Percentiles rank a stretch among this genome's conserved stretches.
phyloP scores from a whole-genome alignment of 1,140 invertebrate genomes.

The Tetramorium parvispinum region DNA sequence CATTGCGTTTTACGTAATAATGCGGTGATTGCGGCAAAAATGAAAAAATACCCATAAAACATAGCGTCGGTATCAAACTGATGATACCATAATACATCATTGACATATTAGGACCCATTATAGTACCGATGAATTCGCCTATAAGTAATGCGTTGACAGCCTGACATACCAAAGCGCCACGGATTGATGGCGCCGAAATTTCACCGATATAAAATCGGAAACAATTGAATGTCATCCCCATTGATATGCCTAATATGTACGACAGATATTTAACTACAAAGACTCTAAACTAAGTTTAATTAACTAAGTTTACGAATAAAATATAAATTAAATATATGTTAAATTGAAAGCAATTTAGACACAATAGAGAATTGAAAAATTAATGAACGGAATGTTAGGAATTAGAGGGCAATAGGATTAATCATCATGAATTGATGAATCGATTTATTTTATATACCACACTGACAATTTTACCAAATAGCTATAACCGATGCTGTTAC shows the following conservation, averaged over 20 bases:
- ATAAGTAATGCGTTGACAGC: constrained; percentile 82
- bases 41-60: constrained; percentile 87
- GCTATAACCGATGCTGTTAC: too few species aligned
- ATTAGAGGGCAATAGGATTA: too few species aligned
- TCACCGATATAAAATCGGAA: constrained; percentile 89
- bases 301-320: not conserved
- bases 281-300: not conserved
- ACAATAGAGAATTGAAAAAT: not conserved
- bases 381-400: too few species aligned
- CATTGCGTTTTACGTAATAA: constrained; percentile 87
- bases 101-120: constrained; percentile 88
- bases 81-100: constrained; percentile 87
- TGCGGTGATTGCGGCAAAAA: constrained; percentile 92
- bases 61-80: constrained; percentile 86
- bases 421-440: too few species aligned
- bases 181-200: constrained; percentile 88
- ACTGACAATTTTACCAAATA: too few species aligned
- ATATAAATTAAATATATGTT: too few species aligned
- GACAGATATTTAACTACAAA: not conserved
- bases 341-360: not conserved
- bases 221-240: constrained; percentile 88
- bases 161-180: constrained; percentile 89
- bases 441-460: too few species aligned
- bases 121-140: constrained; percentile 90
- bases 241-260: constrained; percentile 43